Percentiles rank a stretch among this genome's conserved stretches.
phyloP scores from a whole-genome alignment of 53 echinoderm and acorn worm species.

The Henricia sp. region DNA sequence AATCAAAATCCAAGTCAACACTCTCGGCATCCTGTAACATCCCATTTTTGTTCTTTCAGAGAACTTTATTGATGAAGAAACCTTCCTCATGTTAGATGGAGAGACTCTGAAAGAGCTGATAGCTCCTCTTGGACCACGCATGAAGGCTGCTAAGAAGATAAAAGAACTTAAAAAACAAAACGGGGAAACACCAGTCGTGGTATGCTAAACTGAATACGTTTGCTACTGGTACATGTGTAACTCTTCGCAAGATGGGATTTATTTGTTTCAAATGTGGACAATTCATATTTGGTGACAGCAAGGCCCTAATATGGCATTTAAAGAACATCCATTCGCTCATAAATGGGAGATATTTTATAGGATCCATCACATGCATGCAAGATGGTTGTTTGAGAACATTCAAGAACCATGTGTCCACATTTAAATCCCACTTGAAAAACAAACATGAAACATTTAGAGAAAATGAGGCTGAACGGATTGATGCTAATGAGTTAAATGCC shows the following conservation, averaged over 20 bases:
- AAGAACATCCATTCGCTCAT: slow-evolving; percentile 44
- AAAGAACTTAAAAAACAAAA: slow-evolving; percentile 17
- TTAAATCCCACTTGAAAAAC: slow-evolving; percentile 1
- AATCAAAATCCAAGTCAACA: too few species aligned
- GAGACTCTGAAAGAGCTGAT: slow-evolving; percentile 17
- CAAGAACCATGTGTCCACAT: neutral
- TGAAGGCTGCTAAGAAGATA: neutral
- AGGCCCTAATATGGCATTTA: slow-evolving; percentile 61
- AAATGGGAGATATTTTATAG: slow-evolving; percentile 32
- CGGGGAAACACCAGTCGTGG: slow-evolving; percentile 1
- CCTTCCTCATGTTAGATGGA: slow-evolving; percentile 52
- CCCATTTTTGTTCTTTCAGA: slow-evolving; percentile 50
- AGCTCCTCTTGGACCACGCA: neutral
- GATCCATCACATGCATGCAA: slow-evolving; percentile 39
- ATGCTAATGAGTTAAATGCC: neutral
- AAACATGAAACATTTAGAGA: neutral
- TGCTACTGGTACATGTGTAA: neutral
- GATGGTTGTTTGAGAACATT: slow-evolving; percentile 45
- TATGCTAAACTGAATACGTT: neutral
- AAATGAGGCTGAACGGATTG: too few species aligned
- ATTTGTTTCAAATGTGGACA: slow-evolving; percentile 65
- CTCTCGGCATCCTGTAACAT: too few species aligned
- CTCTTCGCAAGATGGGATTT: slow-evolving; percentile 64
- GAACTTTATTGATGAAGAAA: slow-evolving; percentile 57
- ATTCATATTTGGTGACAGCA: slow-evolving; percentile 31